Evolutionary conservation across 2,888 invertebrate species (phyloP).

Genomic region (Pharmacophagus antenor): DNA sequence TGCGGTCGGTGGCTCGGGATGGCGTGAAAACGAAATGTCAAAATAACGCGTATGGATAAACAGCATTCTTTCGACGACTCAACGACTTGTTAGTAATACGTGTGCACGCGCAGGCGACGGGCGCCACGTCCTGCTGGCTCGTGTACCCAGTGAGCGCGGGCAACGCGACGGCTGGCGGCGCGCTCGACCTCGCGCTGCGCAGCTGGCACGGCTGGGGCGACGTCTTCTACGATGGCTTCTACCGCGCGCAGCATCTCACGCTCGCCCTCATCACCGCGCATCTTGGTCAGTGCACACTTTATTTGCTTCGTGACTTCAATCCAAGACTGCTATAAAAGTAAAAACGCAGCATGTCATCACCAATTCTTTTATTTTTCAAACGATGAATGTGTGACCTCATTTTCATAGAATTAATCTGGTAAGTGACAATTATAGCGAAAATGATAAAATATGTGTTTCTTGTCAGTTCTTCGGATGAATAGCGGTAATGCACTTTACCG

Average conservation of each 20-base stretch:
- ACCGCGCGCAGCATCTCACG: constrained; percentile 83
- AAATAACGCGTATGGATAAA: not conserved
- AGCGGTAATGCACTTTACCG: no score
- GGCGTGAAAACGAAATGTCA: no score
- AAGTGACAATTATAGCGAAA: no score
- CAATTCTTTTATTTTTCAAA: no score
- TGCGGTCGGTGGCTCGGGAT: no score
- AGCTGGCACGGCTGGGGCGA: constrained; percentile 83
- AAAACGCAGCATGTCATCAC: no score
- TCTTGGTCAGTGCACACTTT: constrained; percentile 82
- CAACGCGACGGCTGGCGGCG: constrained; percentile 37
- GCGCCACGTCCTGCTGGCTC: constrained; percentile 70
- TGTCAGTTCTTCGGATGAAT: no score
- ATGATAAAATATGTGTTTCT: no score
- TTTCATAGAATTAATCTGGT: no score
- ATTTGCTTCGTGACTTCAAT: no score
- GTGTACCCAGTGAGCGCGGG: constrained; percentile 72
- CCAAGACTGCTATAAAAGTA: no score
- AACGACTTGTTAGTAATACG: not conserved
- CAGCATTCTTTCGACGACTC: not conserved
- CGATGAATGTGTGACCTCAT: no score
- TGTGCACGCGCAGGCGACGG: constrained; percentile 42
- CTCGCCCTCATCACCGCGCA: constrained; percentile 85
- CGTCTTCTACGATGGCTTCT: constrained; percentile 80
- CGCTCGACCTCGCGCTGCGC: constrained; percentile 47